Evolutionary conservation across 2,888 invertebrate genomes (phyloP), one percentile per base, ranked within the genome.

Genomic region (Silvanus unidentatus): DNA sequence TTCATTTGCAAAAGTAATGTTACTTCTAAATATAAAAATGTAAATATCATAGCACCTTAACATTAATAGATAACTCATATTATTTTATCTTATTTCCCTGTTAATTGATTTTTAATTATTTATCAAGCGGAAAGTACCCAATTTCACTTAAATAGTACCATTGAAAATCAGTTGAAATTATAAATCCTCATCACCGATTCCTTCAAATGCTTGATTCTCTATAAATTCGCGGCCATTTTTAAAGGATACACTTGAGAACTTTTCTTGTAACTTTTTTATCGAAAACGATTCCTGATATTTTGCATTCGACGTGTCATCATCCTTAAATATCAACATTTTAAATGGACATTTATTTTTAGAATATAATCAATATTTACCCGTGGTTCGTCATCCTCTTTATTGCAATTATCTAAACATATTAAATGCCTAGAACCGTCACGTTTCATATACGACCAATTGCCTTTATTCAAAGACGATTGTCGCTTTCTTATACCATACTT

Each of bases 131-230:
- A 22, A 22, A 22, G 22, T 22, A 22, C 22, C 22, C 22, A 22
- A 22, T 22, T 22, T 22, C 8, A 22, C 4, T 3, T 5, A 22
- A 22, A 22, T 5, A 22, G 22, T 22, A 40, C 34, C 43, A 44
- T 39, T n/a, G n/a, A n/a, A n/a, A n/a, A n/a, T n/a, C n/a, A n/a
- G n/a, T n/a, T n/a, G n/a, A 39, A 35, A 15, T 77, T 79, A 89
- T 61, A 89, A 76, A 73, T 96, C 96, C 60, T 95, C 96, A 66
- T 97, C 96, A 2, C 94, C 93, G 56, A 97, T 95, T 40, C 90
- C 92, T 71, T 93, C 91, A 68, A 96, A 97, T 14, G 94, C 92
- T 70, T 90, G 88, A 72, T 93, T 94, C 66, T 91, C 91, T 49
- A 90, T 84, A 53, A 84, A 81, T 61, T 84, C 86, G 58, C 79